Base-by-base conservation (phyloP, 2,888 invertebrate genomes). In the Chymomyza amoena region DNA sequence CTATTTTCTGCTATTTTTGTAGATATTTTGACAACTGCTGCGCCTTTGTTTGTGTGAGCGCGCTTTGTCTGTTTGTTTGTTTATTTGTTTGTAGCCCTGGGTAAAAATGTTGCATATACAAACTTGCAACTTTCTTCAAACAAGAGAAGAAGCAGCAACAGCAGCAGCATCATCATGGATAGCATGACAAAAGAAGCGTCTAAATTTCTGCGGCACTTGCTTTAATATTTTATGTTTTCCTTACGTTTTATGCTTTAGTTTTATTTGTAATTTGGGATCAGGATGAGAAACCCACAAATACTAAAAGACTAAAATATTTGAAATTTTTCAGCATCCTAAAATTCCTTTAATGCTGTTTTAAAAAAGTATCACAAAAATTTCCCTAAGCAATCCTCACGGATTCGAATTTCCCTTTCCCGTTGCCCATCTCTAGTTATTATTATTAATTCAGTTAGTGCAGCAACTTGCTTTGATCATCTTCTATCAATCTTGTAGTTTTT, bases 171-270 rank as follows among this genome's bases (percentile, higher is more conserved):
- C 25, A 25, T 25, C 13, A 54, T 10, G n/a, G n/a, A 54, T 13
- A 16, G 18, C 9, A 13, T 10, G 39, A 45, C 25, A 13, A 45
- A 7, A 45, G 39, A 45, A 32, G 39, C 10, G 39, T 45, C 39
- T 13, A 13, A 10, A 13, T 45, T 45, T 10, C 13, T 10, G 20
- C 36, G 66, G 64, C 83, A 73, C 77, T 71, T 68, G 64, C 61
- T 45, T 45, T 45, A 45, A 36, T 61, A n/a, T 32, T 61, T 60
- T 67, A 74, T 75, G 72, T 76, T 79, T 84, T 82, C 76, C 87
- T 84, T 87, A 80, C 80, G 87, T 77, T 85, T 71, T 68, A 69
- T 79, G 76, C 61, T 80, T 80, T 85, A 39, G 66, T 69, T 70
- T 76, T 77, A 25, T 32, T 36, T 13, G n/a, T 52, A 52, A 16